A percentile compares a stretch with the other conserved stretches of the same genome.
Conservation (phyloP, 2,797 vertebrate species). For the Kryptolebias ocellatus region DNA sequence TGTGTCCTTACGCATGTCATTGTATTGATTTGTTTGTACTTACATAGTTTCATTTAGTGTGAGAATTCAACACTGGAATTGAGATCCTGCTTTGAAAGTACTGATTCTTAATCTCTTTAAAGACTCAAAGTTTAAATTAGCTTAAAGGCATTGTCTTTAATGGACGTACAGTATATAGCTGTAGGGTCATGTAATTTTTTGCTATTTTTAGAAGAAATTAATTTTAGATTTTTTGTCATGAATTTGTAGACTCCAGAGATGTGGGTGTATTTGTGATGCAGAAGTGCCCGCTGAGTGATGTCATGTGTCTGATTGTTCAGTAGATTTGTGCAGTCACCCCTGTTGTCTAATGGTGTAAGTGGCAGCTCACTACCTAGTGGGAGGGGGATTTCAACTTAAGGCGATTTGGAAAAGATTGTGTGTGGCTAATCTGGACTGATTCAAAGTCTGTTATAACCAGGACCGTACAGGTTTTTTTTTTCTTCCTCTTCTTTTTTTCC, state of each 20-base stretch:
- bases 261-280: slow-evolving; percentile 3
- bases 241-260: slow-evolving; percentile 9
- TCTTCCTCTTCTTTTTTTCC: slow-evolving; percentile 47
- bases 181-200: slow-evolving; percentile 15
- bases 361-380: slow-evolving; percentile 68
- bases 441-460: slow-evolving; percentile 68
- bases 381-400: slow-evolving; percentile 73
- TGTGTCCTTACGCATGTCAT: no score
- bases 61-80: no score
- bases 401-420: slow-evolving; percentile 72
- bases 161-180: no score
- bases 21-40: no score
- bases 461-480: slow-evolving; percentile 54
- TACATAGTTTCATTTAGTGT: no score
- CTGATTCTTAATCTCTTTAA: no score
- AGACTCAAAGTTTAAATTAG: no score
- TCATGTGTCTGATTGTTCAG: slow-evolving; percentile 31
- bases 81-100: no score
- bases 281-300: slow-evolving; percentile 28
- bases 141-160: no score
- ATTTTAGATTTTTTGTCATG: background rate
- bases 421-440: slow-evolving; percentile 76
- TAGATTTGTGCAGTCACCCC: slow-evolving; percentile 51
- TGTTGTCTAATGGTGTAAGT: slow-evolving; percentile 73
- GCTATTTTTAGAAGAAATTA: background rate